These are phyloP conservation scores for Tethya wilhelma DNA, from an alignment of 37 sponge, comb jelly and placozoan species.

Conservation along the genomic window DNA sequence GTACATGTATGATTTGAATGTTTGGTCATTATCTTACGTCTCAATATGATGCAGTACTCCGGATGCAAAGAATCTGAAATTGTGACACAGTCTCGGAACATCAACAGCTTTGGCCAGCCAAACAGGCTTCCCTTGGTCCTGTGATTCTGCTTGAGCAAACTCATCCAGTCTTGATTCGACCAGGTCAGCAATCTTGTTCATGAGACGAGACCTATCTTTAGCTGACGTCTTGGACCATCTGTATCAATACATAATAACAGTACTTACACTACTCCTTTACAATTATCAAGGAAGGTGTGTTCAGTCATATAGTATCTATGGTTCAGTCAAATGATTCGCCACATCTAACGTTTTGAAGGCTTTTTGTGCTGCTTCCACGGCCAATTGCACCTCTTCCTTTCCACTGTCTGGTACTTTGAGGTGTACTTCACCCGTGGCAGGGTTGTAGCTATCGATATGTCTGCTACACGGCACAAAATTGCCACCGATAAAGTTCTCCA, in stretches of 20 bases:
- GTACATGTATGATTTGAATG: neutral
- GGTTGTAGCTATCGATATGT: constrained; percentile 89
- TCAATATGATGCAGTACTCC: constrained; percentile 65
- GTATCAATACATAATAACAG: neutral
- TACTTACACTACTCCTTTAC: neutral
- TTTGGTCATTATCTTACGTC: constrained; percentile 44
- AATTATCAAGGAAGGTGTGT: neutral
- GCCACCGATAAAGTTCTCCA: constrained; percentile 86
- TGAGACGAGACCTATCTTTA: constrained; percentile 43
- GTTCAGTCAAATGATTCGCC: too few relatives aligned
- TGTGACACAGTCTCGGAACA: constrained; percentile 69
- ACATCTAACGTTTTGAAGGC: constrained; percentile 77
- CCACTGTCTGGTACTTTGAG: constrained; percentile 83
- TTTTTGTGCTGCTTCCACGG: constrained; percentile 72
- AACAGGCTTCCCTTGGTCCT: constrained; percentile 91
- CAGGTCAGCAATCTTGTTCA: constrained; percentile 78
- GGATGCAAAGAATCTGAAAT: constrained; percentile 90
- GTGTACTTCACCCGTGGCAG: constrained; percentile 80
- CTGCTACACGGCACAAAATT: constrained; percentile 58
- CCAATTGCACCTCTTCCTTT: constrained; percentile 70
- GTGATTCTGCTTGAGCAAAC: constrained; percentile 84
- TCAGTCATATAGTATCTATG: neutral
- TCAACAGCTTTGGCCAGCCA: constrained; percentile 83
- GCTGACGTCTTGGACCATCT: constrained; percentile 82
- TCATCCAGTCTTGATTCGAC: constrained; percentile 76